A percentile compares a stretch with the other conserved stretches of the same genome.
Evolutionary conservation across 1,140 invertebrate genomes (phyloP).

Genomic region (Microplitis mediator): DNA sequence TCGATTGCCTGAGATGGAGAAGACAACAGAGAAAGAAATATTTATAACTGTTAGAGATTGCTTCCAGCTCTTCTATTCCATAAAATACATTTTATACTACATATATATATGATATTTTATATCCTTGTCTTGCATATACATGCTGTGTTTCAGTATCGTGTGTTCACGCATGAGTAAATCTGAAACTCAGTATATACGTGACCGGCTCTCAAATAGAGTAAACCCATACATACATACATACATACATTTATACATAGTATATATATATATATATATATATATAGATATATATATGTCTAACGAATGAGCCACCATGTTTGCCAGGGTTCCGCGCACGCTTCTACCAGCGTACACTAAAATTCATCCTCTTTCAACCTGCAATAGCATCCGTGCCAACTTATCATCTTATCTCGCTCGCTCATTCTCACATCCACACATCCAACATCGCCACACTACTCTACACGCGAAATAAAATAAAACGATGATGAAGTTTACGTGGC

Average conservation of each 20-base stretch:
- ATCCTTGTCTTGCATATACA: neutral
- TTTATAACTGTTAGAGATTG: neutral
- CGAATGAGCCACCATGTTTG: slow-evolving; percentile 1
- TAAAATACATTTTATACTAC: too few relatives aligned
- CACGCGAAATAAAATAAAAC: too few relatives aligned
- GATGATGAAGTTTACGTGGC: neutral
- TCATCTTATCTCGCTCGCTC: neutral
- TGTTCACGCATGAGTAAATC: neutral
- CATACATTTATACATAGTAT: neutral
- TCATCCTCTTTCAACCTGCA: neutral
- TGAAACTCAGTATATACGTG: neutral
- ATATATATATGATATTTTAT: neutral
- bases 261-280: too few relatives aligned
- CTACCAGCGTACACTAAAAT: neutral
- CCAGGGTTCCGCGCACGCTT: slow-evolving; percentile 1
- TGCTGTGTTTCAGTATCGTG: neutral
- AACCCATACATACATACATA: neutral
- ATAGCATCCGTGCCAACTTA: too few relatives aligned
- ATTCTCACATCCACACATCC: too few relatives aligned
- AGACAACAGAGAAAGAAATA: neutral
- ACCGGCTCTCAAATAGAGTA: neutral
- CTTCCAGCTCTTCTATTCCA: too few relatives aligned
- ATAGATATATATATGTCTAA: too few relatives aligned
- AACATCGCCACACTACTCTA: too few relatives aligned
- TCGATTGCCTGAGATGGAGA: neutral